Percentiles rank a stretch among this genome's conserved stretches.
Conservation (phyloP, 2,888 invertebrate species). For the Lasioglossum vierecki region DNA sequence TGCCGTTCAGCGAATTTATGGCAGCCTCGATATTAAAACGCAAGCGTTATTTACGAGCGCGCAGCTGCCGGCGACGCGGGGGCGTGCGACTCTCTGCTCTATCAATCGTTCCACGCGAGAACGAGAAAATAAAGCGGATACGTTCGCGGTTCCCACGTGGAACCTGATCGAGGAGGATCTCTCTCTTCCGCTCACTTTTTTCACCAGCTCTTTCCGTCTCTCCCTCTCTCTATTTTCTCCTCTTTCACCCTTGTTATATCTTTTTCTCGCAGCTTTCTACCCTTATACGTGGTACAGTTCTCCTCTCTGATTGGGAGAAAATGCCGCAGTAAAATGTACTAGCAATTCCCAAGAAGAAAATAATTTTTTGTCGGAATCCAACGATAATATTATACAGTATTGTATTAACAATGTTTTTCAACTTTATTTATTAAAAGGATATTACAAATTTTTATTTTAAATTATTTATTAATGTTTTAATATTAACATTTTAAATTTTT, state of each 20-base stretch:
- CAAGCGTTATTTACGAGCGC: constrained; percentile 75
- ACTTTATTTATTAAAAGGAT: too few species aligned
- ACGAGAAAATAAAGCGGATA: constrained; percentile 6
- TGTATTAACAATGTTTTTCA: too few species aligned
- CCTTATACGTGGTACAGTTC: background rate
- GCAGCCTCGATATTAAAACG: constrained; percentile 75
- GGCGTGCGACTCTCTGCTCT: constrained; percentile 38
- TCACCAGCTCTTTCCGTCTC: background rate
- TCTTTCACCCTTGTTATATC: background rate
- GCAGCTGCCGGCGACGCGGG: constrained; percentile 54
- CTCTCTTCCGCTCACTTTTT: background rate
- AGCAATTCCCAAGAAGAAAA: too few species aligned
- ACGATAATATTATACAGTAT: too few species aligned
- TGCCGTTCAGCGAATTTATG: constrained; percentile 71
- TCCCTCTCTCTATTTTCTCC: background rate
- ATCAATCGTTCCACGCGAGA: constrained; percentile 49
- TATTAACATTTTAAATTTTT: too few species aligned
- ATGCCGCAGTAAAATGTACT: too few species aligned
- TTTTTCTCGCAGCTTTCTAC: background rate
- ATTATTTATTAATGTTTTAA: too few species aligned
- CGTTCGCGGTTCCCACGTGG: constrained; percentile 24
- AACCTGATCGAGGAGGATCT: constrained; percentile 3
- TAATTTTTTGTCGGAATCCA: too few species aligned
- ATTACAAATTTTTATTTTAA: too few species aligned
- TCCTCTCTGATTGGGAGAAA: too few species aligned